Evolutionary conservation across 2,113 vertebrate genomes (phyloP), one percentile per base, ranked within the genome.

Genomic region (Nesoenas mayeri): DNA sequence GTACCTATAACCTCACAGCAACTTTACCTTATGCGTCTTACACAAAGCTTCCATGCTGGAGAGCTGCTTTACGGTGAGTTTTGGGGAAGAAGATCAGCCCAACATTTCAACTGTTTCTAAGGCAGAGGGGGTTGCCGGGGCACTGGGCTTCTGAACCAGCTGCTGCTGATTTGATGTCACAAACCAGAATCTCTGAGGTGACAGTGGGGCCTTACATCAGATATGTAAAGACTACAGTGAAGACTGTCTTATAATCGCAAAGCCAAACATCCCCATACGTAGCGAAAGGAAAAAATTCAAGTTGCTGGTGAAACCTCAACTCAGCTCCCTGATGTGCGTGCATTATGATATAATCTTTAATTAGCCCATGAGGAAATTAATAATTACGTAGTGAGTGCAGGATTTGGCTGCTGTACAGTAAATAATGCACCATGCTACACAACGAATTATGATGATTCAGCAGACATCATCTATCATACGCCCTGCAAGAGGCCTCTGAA

Each of bases 271-370:
- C 34, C 57, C 44, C 42, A n/a, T 26, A 48, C 4, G 47, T 36
- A 32, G 24, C 5, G 66, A 71, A 88, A 48, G 28, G 29, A 50
- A 64, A 88, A 91, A 64, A 60, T 13, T 12, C 47, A 58, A 78
- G 51, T 53, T 75, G 65, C 57, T 85, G 61, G 32, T 42, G 29
- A 81, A 95, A 84, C 42, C 70, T 81, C 70, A 81, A 67, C 74
- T 93, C 89, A 51, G 32, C 24, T 89, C 58, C 78, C 85, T 65
- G 87, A 61, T 88, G 61, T 2, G 5, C 1, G 0, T 57, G 78
- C 66, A 77, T 75, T 85, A 60, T 25, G 95, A 95, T 93, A 96
- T 20, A 42, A 96, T 91, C 92, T 95, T 94, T 96, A 96, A 96
- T 97, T 95, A 95, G 79, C 40, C 50, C 2, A 69, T 14, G 32